Base-by-base conservation (phyloP, 2,113 vertebrate species). In the Girardinichthys multiradiatus region DNA sequence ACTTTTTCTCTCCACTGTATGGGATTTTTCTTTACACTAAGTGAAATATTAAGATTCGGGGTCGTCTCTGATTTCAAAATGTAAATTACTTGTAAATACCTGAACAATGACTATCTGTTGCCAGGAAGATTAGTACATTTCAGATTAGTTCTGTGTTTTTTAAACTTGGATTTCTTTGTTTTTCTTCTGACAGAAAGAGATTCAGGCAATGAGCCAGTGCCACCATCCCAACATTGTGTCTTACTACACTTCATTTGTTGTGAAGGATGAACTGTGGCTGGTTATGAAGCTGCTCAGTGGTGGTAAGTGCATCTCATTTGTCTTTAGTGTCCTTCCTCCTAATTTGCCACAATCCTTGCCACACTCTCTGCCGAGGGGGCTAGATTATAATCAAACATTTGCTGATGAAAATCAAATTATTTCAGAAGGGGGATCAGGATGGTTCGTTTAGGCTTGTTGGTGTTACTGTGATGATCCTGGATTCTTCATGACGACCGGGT, bases 191-290 rank as follows among this genome's bases (percentile, higher is more conserved):
- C 85, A 92, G 91, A 92, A 92, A 92, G 91, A 92, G 85, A 92
- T 98, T 65, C 94, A 95, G 71, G 94, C 94, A 57, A 99, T 99
- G 98, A 99, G 98, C 89, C 98, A 99, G 89, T 99, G 98, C 89
- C 96, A 99, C 89, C 98, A 99, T 81, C 97, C 97, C 77, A 99
- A 99, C 87, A 98, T 99, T 31, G 98, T 99, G 79, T 97, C 97
- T 76, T 99, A 99, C 92, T 98, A 98, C 91, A 99, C 98, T 0
- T 99, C 98, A 0, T 99, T 99, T 10, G 97, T 99, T 84, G 97
- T 99, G 61, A 99, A 98, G 91, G 98, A 99, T 80, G 98, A 99
- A 88, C 96, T 99, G 69, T 99, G 98, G 98, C 94, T 99, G 80
- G 97, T 99, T 85, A 99, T 99, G 97, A 97, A 96, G 93, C 94